Base-by-base conservation (phyloP, 2,797 vertebrate genomes). In the Choloepus didactylus region DNA sequence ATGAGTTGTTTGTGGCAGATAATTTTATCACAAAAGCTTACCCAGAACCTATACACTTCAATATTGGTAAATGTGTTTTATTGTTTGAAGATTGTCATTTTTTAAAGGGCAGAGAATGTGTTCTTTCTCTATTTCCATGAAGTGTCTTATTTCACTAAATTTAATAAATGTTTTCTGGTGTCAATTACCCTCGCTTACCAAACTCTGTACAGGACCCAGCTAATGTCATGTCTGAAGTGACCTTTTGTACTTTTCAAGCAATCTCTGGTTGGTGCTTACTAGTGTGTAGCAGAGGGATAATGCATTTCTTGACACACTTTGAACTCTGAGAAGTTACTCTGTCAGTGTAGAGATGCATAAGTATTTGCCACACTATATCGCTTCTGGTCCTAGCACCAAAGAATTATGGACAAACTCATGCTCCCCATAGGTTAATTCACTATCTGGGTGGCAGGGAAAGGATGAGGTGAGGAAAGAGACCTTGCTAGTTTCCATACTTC, bases 31-130 rank as follows among this genome's bases (percentile, higher is more conserved):
- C 6, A 70, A 46, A 62, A 2, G 44, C 93, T 77, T 82, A 67
- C 41, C 69, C 46, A 27, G 62, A 93, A 77, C 54, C 59, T 56
- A 21, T 72, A 62, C 23, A 35, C 77, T 93, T 59, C 27, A 70
- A 29, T 89, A 89, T 91, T 76, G 89, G 80, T 31, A 51, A 87
- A 80, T 82, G 16, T 46, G 19, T 82, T 89, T 93, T 70, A 67
- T 89, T 76, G 80, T 91, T 38, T 95, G 62, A 59, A 83, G 87
- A 69, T 9, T 91, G 94, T 51, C 76, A 76, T 79, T 92, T 72
- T 81, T 72, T 87, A 75, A 96, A 95, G 84, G 89, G 87, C 81
- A 88, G 91, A 82, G 62, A 54, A 4, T 19, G 44, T 91, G 69
- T 89, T 89, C 83, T 93, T 72, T 51, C 64, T 95, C 54, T 66